Evolutionary conservation across 1,140 invertebrate species (phyloP), one percentile per base, ranked within the genome.

Genomic region (Liolophura sinensis): DNA sequence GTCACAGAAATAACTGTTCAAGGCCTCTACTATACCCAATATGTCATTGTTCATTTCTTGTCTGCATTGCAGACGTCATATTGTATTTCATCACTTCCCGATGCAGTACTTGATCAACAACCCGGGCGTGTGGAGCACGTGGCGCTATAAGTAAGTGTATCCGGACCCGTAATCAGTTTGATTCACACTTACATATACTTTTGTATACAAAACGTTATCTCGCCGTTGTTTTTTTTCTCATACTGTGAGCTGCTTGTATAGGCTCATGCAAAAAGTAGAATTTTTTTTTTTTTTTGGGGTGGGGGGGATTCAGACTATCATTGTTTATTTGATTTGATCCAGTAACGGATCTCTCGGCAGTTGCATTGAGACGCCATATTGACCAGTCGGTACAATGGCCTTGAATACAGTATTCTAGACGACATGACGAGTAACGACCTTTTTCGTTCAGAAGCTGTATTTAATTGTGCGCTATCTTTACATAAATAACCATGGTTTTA

Each of bases 61-160:
- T n/a, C 4, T 27, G 20, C 56, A 9, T 60, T 64, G 1, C 71
- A 82, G 80, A 60, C 73, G 75, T 24, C 71, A 81, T 61, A 65
- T 74, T 1, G 79, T 82, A 12, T 77, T 82, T 14, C 68, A 74
- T 57, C 78, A 82, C 64, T 82, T 80, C 57, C 81, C 81, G 0
- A 72, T 82, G 68, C 60, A 73, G 25, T 69, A 76, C 40, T 67
- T 82, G 31, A 67, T 68, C n/a, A 73, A 81, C 9, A 82, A 82
- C 55, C 80, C 80, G 0, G 80, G 78, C 46, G 76, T 73, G 60
- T 82, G 81, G 81, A 77, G 72, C 60, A 73, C 77, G 1, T 49
- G 78, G 11, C 76, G 77, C 61, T 82, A 81, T 71, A 82, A 79
- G 81, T 82, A 70, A 65, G 76, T 70, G 15, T 1, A n/a, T 25